These are phyloP conservation scores for Acanthurus tractus DNA, from an alignment of 2,797 vertebrate genomes.

Conservation along the genomic window DNA sequence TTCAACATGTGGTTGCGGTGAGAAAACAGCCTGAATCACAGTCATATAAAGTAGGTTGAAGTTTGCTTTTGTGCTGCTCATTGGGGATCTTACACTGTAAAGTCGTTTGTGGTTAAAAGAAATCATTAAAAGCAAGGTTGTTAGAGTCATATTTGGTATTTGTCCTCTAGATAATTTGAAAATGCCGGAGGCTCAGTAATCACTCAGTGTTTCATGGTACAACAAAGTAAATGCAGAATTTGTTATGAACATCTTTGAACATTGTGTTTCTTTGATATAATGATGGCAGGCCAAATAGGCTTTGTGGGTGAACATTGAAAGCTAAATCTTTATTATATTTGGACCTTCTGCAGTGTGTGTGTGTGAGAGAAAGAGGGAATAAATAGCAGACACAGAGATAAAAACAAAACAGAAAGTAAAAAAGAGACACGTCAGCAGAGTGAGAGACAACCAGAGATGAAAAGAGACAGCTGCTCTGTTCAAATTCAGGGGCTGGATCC, in stretches of 20 bases:
- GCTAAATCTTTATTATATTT: conserved; percentile 4
- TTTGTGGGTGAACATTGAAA: conserved; percentile 4
- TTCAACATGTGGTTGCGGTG: too few relatives aligned
- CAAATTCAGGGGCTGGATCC: conserved; percentile 3
- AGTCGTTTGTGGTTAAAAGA: not conserved
- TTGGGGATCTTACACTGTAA: not conserved
- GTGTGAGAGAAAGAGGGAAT: not conserved
- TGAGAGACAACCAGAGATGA: conserved; percentile 19
- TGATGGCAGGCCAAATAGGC: conserved; percentile 3
- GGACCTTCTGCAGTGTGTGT: not conserved
- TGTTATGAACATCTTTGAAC: conserved; percentile 23
- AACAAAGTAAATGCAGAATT: conserved; percentile 17
- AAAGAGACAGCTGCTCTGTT: conserved; percentile 21
- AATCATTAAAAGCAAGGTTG: not conserved
- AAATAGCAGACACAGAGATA: conserved; percentile 1
- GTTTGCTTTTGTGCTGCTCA: not conserved
- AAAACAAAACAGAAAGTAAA: conserved; percentile 6
- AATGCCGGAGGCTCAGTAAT: conserved; percentile 19
- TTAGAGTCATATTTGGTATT: conserved; percentile 16
- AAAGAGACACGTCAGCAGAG: not conserved
- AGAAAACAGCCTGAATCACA: too few relatives aligned
- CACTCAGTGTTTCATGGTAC: conserved; percentile 6
- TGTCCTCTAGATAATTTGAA: conserved; percentile 28
- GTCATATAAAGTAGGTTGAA: not conserved
- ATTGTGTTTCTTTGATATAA: conserved; percentile 36